Evolutionary conservation across 2,797 vertebrate genomes (phyloP).

Genomic region (Danio albolineatus): DNA sequence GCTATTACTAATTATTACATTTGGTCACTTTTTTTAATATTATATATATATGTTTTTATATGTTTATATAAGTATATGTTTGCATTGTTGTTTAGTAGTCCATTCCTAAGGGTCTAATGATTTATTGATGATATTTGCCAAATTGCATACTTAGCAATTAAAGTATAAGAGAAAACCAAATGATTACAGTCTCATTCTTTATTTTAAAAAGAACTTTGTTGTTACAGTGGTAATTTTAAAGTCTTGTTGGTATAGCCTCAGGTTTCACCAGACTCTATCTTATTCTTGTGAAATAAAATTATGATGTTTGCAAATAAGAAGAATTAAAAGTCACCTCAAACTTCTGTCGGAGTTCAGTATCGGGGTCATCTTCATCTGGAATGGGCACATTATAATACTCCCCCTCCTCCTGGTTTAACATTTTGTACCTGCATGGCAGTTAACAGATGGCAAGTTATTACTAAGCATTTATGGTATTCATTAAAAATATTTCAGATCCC

Average conservation of each 20-base stretch:
- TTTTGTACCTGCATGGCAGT: slow-evolving; percentile 86
- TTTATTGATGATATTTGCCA: not conserved
- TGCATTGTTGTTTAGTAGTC: not conserved
- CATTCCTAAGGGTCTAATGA: not conserved
- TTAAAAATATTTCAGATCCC: not conserved
- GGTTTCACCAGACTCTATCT: not conserved
- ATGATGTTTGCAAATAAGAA: not conserved
- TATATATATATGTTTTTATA: no score
- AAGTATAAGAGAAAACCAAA: not conserved
- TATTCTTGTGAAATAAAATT: no score
- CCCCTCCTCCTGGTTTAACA: slow-evolving; percentile 95
- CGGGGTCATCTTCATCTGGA: slow-evolving; percentile 91
- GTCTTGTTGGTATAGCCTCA: not conserved
- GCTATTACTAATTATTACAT: no score
- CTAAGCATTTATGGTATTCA: not conserved
- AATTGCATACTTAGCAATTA: not conserved
- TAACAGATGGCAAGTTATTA: not conserved
- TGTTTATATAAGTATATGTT: no score
- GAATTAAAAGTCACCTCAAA: slow-evolving; percentile 88
- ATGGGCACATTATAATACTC: slow-evolving; percentile 99
- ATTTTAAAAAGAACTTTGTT: not conserved
- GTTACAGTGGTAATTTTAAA: no score
- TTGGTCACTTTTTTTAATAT: no score
- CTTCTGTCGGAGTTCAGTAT: slow-evolving; percentile 91
- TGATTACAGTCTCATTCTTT: not conserved